phyloP scores from a whole-genome alignment of 92 coral and sea anemone genomes.

The Palythoa heliodiscus region DNA sequence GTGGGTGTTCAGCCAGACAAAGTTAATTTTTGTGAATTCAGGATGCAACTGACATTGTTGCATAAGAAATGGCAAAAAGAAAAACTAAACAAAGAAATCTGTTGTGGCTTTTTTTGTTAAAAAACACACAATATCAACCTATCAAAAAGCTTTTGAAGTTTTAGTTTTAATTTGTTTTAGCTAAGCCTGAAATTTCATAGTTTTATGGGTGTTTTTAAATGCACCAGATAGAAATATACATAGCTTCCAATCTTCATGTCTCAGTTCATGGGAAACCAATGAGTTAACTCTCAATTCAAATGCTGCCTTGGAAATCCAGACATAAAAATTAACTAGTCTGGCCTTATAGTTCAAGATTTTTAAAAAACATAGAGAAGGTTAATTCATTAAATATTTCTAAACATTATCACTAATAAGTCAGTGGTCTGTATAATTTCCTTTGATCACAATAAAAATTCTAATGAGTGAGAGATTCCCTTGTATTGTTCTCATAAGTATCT shows the following conservation, averaged over 20 bases:
- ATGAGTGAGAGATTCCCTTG: constrained; percentile 19
- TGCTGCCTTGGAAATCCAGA: constrained; percentile 7
- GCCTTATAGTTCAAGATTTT: neutral
- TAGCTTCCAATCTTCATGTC: neutral
- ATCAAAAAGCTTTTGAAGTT: constrained; percentile 12
- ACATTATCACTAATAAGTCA: neutral
- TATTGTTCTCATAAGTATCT: constrained; percentile 17
- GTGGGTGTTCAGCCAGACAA: neutral
- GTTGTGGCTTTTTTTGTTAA: neutral
- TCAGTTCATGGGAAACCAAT: neutral
- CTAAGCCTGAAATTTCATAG: constrained; percentile 8
- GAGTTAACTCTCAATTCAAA: constrained; percentile 9
- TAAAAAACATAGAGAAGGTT: constrained; percentile 6
- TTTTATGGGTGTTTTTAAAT: constrained; percentile 3
- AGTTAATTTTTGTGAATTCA: neutral
- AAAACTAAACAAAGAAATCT: constrained; percentile 2
- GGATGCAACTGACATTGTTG: constrained; percentile 6
- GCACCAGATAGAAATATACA: constrained; percentile 1
- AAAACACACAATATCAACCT: constrained; percentile 10
- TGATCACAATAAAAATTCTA: constrained; percentile 5
- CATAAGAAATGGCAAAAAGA: neutral
- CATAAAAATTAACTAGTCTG: constrained; percentile 11
- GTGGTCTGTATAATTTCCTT: constrained; percentile 1
- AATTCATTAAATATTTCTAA: constrained; percentile 9
- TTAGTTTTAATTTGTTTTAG: constrained; percentile 1